phyloP scores from a whole-genome alignment of 2,113 vertebrate genomes.

The Thalassarche chlororhynchos region DNA sequence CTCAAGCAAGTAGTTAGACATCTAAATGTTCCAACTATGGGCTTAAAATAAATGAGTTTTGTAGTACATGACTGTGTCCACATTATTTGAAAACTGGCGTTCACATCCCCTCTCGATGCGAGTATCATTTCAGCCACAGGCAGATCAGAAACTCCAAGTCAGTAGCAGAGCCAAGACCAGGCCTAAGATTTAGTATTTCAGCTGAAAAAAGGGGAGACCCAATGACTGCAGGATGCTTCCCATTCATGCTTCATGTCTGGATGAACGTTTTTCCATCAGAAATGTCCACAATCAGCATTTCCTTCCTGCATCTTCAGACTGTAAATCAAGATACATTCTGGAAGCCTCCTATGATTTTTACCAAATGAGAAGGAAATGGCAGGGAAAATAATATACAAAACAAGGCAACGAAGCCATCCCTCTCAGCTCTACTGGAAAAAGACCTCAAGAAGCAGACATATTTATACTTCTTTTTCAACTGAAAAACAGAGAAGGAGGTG shows the following conservation, averaged over 20 bases:
- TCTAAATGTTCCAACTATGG: slow-evolving; percentile 33
- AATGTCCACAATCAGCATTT: background rate
- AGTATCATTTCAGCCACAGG: background rate
- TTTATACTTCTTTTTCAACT: background rate
- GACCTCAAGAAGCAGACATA: background rate
- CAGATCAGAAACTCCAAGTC: background rate
- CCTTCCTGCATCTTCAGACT: background rate
- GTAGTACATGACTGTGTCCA: slow-evolving; percentile 12
- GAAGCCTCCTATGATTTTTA: background rate
- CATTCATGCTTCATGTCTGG: background rate
- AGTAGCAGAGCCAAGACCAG: background rate
- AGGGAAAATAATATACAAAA: background rate
- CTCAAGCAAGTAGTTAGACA: slow-evolving; percentile 43
- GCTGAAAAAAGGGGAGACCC: background rate
- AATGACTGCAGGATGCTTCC: background rate
- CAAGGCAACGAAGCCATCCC: background rate
- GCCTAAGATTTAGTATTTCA: background rate
- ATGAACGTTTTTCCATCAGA: background rate
- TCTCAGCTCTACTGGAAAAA: background rate
- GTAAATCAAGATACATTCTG: background rate
- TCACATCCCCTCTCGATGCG: background rate
- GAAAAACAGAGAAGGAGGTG: background rate
- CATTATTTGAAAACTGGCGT: background rate
- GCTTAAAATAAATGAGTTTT: slow-evolving; percentile 49
- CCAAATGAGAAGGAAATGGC: background rate